Evolutionary conservation across 1,140 invertebrate species (phyloP).

Genomic region (Fopius arisanus): DNA sequence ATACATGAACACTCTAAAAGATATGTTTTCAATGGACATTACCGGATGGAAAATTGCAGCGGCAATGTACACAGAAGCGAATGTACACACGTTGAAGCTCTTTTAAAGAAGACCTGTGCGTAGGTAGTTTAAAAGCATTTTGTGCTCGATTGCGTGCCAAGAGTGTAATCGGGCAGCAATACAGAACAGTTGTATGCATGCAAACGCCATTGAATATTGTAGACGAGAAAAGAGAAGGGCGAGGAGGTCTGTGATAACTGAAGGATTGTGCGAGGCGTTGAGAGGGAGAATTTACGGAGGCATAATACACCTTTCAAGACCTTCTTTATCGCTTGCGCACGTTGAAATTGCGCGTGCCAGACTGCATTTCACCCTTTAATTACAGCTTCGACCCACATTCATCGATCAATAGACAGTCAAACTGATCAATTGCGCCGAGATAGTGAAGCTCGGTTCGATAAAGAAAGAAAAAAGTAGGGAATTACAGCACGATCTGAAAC

Average conservation of each 20-base stretch:
- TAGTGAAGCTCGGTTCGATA: background rate
- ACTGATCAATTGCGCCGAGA: background rate
- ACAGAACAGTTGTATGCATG: background rate
- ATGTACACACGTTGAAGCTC: background rate
- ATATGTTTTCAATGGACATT: constrained; percentile 17
- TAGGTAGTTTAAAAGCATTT: constrained; percentile 16
- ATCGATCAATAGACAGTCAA: background rate
- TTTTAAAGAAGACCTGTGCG: background rate
- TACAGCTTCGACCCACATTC: constrained; percentile 20
- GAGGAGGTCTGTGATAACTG: background rate
- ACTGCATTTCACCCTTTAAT: constrained; percentile 13
- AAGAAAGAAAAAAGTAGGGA: no score
- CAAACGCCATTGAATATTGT: background rate
- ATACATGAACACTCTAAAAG: background rate
- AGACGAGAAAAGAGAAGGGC: background rate
- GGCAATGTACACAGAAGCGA: constrained; percentile 6
- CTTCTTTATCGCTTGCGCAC: background rate
- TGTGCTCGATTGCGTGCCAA: constrained; percentile 16
- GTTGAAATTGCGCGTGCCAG: constrained; percentile 19
- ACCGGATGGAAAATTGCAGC: background rate
- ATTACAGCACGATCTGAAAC: no score
- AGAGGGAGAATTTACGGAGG: constrained; percentile 21
- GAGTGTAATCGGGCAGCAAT: constrained; percentile 14
- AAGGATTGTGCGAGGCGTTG: constrained; percentile 22
- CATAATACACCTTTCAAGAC: constrained; percentile 12